These are phyloP conservation scores for Cydia amplana DNA, from an alignment of 1,140 invertebrate genomes.

Conservation along the genomic window DNA sequence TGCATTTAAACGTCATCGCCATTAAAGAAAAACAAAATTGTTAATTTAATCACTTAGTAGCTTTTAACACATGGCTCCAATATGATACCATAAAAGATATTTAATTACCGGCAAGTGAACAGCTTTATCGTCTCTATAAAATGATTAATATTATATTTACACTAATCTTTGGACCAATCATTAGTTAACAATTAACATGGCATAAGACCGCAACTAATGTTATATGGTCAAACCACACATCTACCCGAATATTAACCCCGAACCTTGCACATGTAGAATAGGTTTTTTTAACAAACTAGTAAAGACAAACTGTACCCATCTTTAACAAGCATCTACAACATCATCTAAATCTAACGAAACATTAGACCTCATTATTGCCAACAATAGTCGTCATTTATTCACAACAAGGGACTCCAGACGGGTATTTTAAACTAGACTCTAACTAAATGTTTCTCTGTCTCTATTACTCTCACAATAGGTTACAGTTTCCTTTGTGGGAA, in stretches of 20 bases:
- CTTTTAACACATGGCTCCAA: neutral
- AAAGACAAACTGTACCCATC: neutral
- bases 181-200: neutral
- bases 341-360: constrained; percentile 3
- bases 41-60: neutral
- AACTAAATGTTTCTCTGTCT: neutral
- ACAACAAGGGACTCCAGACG: neutral
- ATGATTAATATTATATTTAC: neutral
- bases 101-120: neutral
- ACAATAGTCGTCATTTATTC: constrained; percentile 27
- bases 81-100: neutral
- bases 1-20: neutral
- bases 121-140: neutral
- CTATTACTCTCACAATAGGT: constrained; percentile 5
- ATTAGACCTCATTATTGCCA: constrained; percentile 29
- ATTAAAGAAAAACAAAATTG: neutral
- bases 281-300: neutral
- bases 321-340: neutral
- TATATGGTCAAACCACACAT: too few species aligned
- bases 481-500: neutral
- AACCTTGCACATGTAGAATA: too few species aligned
- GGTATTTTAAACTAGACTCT: neutral
- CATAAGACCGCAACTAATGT: too few species aligned
- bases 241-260: too few species aligned
- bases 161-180: neutral